Conservation (phyloP, 2,797 vertebrate species). For the Muscicapa comitata region DNA sequence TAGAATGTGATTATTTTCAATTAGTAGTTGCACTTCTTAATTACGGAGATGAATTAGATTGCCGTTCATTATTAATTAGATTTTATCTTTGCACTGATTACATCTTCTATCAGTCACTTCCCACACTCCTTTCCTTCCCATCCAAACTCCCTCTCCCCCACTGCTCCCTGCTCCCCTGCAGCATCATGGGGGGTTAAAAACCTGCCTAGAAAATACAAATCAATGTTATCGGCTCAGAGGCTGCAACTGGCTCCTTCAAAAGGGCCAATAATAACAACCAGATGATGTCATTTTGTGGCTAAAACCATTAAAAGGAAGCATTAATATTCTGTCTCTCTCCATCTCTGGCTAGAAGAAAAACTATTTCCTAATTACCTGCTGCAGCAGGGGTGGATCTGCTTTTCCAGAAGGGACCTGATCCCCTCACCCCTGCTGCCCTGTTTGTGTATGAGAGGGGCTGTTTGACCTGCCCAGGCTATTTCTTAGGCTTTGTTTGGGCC, state of each 20-base stretch:
- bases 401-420: not conserved
- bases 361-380: not conserved
- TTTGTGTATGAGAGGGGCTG: not conserved
- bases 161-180: not conserved
- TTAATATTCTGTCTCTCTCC: not conserved
- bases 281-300: not conserved
- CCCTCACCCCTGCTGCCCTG: not conserved
- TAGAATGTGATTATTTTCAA: conserved; percentile 54
- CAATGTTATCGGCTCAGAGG: not conserved
- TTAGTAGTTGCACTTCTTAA: conserved; percentile 38
- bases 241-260: not conserved
- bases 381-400: not conserved
- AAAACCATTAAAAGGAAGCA: not conserved
- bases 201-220: not conserved
- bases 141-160: not conserved
- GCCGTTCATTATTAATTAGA: conserved; percentile 43
- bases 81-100: conserved; percentile 33
- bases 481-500: not conserved
- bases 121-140: not conserved
- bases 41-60: conserved; percentile 23
- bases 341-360: not conserved
- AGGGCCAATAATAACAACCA: not conserved
- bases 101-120: not conserved
- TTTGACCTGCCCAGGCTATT: not conserved
- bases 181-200: not conserved